Evolutionary conservation across 2,888 invertebrate genomes (phyloP), one percentile per base, ranked within the genome.

Genomic region (Synergus japonicus): DNA sequence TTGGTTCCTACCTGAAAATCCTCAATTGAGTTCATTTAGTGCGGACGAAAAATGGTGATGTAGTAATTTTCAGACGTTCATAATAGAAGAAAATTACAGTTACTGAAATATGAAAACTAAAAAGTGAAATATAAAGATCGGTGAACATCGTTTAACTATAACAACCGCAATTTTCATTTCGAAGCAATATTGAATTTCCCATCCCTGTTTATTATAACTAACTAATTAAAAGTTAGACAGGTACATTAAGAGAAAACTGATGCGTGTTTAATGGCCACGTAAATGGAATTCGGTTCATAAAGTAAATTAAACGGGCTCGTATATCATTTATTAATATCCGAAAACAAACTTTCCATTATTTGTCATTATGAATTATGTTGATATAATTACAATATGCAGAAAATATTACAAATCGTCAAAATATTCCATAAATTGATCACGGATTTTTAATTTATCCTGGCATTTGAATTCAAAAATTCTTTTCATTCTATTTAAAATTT

Each of bases 1-100:
- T 54, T 73, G 46, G 12, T 44, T 18, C 7, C 54, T 54, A 73
- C 73, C 73, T 73, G 73, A 37, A 73, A 73, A 54, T 54, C 9
- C 49, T 54, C 49, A 54, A 73, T 73, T 37, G 41, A 63, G 63
- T 29, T 63, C 29, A 29, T 63, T 63, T 29, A 29, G 5, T 37
- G 37, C 1, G 10, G 12, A 63, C 18, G 58, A 58, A 63, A 29
- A 5, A 13, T 63, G 18, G 13, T 29, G 63, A 63, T 5, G 12
- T 29, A 63, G 29, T 29, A 63, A 63, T 63, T 29, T 22, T 29
- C 10, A 2, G 12, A 13, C 18, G 10, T 58, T 13, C 29, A 63
- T 63, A 63, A 63, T 29, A 13, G 5, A 13, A 4, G 13, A 22
- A 22, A 63, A 63, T 63, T 12, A 63, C 18, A 12, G 1, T 63